A percentile compares a stretch with the other conserved stretches of the same genome.
Conservation (phyloP, 1,140 invertebrate species). For the Tetragnatha versicolor region DNA sequence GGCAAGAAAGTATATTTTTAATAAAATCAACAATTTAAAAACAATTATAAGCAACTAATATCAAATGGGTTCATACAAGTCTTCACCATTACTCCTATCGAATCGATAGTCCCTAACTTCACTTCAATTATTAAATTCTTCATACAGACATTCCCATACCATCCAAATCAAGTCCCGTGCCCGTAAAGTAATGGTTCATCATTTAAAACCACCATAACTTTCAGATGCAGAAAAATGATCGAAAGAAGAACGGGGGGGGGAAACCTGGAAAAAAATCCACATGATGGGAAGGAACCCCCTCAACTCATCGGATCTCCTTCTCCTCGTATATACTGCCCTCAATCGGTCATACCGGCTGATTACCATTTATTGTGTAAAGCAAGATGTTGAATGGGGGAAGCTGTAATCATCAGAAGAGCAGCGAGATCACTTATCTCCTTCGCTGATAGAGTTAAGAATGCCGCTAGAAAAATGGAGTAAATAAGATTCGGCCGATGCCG, state of each 20-base stretch:
- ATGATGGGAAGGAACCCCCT: neutral
- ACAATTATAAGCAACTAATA: too few species aligned
- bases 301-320: neutral
- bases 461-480: constrained; percentile 27
- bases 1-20: too few species aligned
- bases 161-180: too few species aligned
- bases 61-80: too few species aligned
- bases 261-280: constrained; percentile 4
- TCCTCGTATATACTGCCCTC: neutral
- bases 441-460: constrained; percentile 44
- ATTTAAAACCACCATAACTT: constrained; percentile 17
- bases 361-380: constrained; percentile 50
- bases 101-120: too few species aligned
- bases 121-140: neutral
- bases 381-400: constrained; percentile 38
- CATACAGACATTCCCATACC: too few species aligned
- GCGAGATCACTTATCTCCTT: constrained; percentile 38
- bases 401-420: neutral
- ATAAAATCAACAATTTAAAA: too few species aligned
- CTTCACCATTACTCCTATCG: too few species aligned
- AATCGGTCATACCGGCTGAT: constrained; percentile 35
- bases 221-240: neutral
- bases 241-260: neutral
- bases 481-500: constrained; percentile 4
- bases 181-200: constrained; percentile 18